phyloP scores from a whole-genome alignment of 2,113 vertebrate genomes.

The Capreolus pygargus region DNA sequence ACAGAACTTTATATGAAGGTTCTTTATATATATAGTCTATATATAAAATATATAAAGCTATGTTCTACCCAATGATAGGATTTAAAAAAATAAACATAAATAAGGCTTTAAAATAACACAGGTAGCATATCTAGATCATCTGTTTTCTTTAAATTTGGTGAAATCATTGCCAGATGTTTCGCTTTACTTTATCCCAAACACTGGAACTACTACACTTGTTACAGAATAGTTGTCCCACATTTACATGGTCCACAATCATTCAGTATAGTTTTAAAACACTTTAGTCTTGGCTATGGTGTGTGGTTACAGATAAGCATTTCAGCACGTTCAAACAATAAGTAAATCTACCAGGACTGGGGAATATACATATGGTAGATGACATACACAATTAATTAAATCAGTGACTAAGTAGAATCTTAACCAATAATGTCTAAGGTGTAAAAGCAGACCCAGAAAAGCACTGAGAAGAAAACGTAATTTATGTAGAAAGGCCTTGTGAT shows the following conservation, averaged over 20 bases:
- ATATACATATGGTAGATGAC: background rate
- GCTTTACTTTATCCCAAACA: background rate
- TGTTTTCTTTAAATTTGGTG: constrained; percentile 19
- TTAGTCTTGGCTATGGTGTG: background rate
- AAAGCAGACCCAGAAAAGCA: background rate
- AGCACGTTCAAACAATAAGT: constrained; percentile 10
- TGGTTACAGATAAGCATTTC: background rate
- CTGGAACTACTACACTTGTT: background rate
- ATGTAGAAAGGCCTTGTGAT: background rate
- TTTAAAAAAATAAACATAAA: background rate
- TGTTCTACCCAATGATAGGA: background rate
- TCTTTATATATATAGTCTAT: background rate
- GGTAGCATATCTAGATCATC: background rate
- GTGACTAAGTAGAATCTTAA: background rate
- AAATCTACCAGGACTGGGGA: background rate
- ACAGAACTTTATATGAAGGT: background rate
- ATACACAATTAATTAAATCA: constrained; percentile 5
- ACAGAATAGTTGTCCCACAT: background rate
- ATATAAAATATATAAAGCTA: background rate
- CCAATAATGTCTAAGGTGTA: background rate
- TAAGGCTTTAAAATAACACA: background rate
- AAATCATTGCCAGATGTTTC: background rate
- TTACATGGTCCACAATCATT: background rate
- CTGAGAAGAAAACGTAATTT: background rate
- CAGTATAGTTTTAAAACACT: background rate